Percentiles rank a stretch among this genome's conserved stretches.
phyloP scores from a whole-genome alignment of 2,113 vertebrate species.

The Paramormyrops kingsleyae region DNA sequence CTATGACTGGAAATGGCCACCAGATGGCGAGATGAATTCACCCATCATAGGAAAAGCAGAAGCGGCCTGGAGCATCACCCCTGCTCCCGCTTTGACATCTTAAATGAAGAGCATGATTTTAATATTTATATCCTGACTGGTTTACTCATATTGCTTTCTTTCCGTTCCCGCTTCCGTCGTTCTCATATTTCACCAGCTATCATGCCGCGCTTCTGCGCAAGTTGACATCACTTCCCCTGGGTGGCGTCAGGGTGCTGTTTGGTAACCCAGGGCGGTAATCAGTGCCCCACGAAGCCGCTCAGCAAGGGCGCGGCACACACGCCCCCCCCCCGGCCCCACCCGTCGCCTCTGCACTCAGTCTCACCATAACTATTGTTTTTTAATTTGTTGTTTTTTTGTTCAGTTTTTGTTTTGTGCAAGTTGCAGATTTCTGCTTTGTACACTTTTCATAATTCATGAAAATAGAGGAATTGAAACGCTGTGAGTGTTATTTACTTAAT shows the following conservation, averaged over 20 bases:
- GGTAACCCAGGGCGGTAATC: constrained; percentile 51
- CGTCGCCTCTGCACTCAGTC: not conserved
- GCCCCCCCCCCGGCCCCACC: not conserved
- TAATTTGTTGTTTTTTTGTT: constrained; percentile 19
- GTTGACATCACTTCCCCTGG: constrained; percentile 44
- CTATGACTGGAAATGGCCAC: not conserved
- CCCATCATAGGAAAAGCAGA: not conserved
- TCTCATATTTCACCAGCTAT: constrained; percentile 39
- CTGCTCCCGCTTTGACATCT: constrained; percentile 24
- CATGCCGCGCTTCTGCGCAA: constrained; percentile 41
- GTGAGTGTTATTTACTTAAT: not conserved
- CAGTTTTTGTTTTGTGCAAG: constrained; percentile 35
- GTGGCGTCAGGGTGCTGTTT: constrained; percentile 34
- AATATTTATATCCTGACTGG: constrained; percentile 30
- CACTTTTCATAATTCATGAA: not conserved
- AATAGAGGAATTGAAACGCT: not conserved
- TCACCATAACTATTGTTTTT: constrained; percentile 19
- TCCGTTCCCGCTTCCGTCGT: constrained; percentile 8
- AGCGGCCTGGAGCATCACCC: not conserved
- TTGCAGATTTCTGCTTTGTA: not conserved
- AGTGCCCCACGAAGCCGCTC: constrained; percentile 49
- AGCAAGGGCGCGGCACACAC: constrained; percentile 31
- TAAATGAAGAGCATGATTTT: constrained; percentile 27
- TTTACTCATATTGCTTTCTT: constrained; percentile 34
- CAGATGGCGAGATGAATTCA: not conserved